Evolutionary conservation across 2,888 invertebrate genomes (phyloP), one percentile per base, ranked within the genome.

Genomic region (Drosophila mettleri): DNA sequence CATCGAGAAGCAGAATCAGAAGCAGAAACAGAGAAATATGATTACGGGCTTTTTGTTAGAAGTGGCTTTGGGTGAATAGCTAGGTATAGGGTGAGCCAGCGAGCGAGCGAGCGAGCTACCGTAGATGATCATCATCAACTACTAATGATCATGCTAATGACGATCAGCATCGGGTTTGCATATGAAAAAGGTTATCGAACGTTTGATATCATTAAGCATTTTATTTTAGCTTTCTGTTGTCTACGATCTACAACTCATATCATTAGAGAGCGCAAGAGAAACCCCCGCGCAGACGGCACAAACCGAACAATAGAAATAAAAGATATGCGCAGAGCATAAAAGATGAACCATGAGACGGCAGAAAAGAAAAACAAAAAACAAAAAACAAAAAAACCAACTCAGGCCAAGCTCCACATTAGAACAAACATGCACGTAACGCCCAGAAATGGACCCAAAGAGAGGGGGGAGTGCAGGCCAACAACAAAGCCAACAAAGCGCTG

Each of bases 131-230:
- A 16, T 52, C 24, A 43, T 38, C 39, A 43, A 62, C 63, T 64
- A 49, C 51, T 65, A 48, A 61, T 69, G 68, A 31, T 49, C 34
- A 58, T 36, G 22, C 39, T 59, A 41, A 75, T 59, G 38, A 59
- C 52, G 41, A 59, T 53, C 20, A 60, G 67, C 48, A 55, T 66
- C 43, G 64, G 83, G 83, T 83, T 89, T 87, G 88, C 88, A 83
- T 89, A 87, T 85, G 85, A 83, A 84, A 83, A 79, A 90, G 90
- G 90, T 90, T 90, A 90, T 90, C 89, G 90, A 89, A 90, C 90
- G 90, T 83, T 90, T 90, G 86, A 90, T 90, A 88, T 87, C 84
- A 88, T 90, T 88, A 86, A 70, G 74, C 78, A 81, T 88, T 49
- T 49, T 49, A 22, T 49, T 74, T 66, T 61, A 71, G 64, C 78